Conservation (phyloP, 2,888 invertebrate species). For the Epistrophe grossulariae region DNA sequence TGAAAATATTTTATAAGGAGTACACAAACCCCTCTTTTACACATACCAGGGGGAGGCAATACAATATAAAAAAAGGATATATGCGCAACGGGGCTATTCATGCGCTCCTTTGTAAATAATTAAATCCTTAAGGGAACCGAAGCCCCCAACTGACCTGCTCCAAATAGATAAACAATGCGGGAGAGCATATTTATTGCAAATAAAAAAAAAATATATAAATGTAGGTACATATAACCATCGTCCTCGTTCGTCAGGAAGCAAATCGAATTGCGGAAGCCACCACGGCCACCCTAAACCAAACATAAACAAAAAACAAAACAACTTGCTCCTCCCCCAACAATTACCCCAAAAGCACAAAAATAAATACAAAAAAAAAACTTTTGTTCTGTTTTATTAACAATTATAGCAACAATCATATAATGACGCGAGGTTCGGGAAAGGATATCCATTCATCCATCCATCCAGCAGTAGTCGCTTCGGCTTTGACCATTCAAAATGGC, state of each 20-base stretch:
- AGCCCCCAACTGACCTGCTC: constrained; percentile 70
- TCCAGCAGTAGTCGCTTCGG: constrained; percentile 28
- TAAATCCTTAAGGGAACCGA: constrained; percentile 67
- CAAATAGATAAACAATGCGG: constrained; percentile 62
- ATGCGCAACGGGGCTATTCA: constrained; percentile 48
- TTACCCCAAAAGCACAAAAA: constrained; percentile 36
- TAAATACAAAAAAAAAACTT: constrained; percentile 39
- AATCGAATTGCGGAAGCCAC: constrained; percentile 73
- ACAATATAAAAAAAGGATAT: constrained; percentile 2
- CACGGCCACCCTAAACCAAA: constrained; percentile 14
- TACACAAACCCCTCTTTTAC: neutral
- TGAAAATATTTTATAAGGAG: constrained; percentile 69
- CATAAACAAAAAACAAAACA: constrained; percentile 64
- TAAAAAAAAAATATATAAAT: neutral
- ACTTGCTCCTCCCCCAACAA: constrained; percentile 6
- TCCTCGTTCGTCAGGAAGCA: constrained; percentile 25
- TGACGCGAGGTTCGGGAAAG: constrained; percentile 39
- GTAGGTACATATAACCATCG: too few relatives aligned
- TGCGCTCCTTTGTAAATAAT: constrained; percentile 71
- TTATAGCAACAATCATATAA: constrained; percentile 57
- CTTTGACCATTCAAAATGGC: constrained; percentile 70
- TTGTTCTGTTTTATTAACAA: constrained; percentile 53
- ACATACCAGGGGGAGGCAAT: neutral
- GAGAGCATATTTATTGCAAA: constrained; percentile 43
- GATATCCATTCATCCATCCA: constrained; percentile 41